Conservation (phyloP, 1,140 invertebrate species). For the Lamellibrachia luymesi region DNA sequence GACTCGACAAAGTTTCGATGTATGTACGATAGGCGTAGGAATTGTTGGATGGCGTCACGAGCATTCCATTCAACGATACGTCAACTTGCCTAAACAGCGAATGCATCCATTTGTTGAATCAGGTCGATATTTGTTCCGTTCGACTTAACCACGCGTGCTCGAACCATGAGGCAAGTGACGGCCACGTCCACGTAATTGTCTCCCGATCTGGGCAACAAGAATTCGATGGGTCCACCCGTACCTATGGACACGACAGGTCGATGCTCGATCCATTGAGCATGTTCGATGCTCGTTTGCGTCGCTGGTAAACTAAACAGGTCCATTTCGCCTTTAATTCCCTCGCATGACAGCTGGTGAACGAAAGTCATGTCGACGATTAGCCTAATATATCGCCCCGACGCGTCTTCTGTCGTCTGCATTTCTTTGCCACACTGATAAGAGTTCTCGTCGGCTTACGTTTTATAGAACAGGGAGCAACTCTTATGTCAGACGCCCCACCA, state of each 20-base stretch:
- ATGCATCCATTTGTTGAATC: constrained; percentile 45
- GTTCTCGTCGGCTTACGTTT: not conserved
- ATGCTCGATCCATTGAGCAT: not conserved
- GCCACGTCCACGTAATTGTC: not conserved
- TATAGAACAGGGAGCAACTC: not conserved
- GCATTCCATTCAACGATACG: constrained; percentile 57
- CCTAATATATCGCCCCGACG: not conserved
- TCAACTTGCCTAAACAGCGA: constrained; percentile 54
- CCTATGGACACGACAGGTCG: not conserved
- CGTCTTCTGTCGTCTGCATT: not conserved
- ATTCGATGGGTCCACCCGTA: not conserved
- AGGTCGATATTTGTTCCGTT: not conserved
- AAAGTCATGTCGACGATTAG: not conserved
- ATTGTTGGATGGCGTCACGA: constrained; percentile 53
- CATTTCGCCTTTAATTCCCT: not conserved
- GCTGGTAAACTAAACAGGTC: not conserved
- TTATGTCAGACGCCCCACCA: not conserved
- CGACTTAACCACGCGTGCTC: not conserved
- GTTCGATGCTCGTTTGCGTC: not conserved
- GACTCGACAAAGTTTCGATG: not conserved
- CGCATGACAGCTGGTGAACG: not conserved
- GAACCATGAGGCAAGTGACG: not conserved
- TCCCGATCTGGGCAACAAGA: not conserved
- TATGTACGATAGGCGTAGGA: constrained; percentile 38
- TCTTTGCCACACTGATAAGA: not conserved